Conservation (phyloP, 2,113 vertebrate species). For the Heterochromis multidens region DNA sequence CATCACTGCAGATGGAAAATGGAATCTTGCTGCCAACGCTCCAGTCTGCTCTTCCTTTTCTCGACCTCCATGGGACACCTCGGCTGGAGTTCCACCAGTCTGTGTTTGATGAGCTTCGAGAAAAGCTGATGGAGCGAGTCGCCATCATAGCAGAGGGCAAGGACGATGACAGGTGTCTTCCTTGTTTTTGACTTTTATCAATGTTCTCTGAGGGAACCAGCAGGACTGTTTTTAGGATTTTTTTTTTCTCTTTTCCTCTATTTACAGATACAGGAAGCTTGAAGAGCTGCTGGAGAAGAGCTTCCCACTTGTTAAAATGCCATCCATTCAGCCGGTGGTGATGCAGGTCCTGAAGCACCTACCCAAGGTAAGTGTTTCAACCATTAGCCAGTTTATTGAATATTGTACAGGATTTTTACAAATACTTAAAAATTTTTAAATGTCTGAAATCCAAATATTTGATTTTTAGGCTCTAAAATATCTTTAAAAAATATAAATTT, state of each 20-base stretch:
- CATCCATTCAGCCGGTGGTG: slow-evolving; percentile 94
- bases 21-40: slow-evolving; percentile 94
- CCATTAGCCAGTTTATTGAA: neutral
- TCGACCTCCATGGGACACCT: slow-evolving; percentile 95
- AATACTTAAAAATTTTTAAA: too few species aligned
- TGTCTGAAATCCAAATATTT: too few species aligned
- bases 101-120: slow-evolving; percentile 93
- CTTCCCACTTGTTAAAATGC: slow-evolving; percentile 95
- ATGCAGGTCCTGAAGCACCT: slow-evolving; percentile 98
- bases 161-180: slow-evolving; percentile 83
- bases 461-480: too few species aligned
- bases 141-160: slow-evolving; percentile 92
- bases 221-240: neutral
- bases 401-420: too few species aligned
- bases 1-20: slow-evolving; percentile 84
- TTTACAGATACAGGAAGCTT: slow-evolving; percentile 86
- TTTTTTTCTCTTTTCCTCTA: neutral
- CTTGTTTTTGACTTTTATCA: neutral
- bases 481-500: too few species aligned
- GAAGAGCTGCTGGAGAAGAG: slow-evolving; percentile 97
- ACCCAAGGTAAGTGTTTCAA: slow-evolving; percentile 81
- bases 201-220: neutral
- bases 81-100: slow-evolving; percentile 98
- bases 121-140: slow-evolving; percentile 94
- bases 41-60: slow-evolving; percentile 93